phyloP scores from a whole-genome alignment of 2,113 vertebrate species.

The Psilopogon haemacephalus region DNA sequence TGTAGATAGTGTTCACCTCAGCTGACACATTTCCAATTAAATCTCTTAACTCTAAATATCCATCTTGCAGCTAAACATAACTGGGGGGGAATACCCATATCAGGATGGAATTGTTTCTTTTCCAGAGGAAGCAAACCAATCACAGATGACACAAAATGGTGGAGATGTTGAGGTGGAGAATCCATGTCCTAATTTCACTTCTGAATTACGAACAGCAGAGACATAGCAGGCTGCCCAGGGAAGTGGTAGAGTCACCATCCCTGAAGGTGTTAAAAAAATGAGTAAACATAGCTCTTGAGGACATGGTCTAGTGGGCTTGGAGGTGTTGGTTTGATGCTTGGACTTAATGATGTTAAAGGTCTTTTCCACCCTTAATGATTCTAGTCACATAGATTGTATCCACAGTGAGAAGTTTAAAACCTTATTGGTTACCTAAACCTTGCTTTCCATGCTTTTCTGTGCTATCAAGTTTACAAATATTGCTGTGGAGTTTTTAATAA shows the following conservation, averaged over 20 bases:
- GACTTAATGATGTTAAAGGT: too few species aligned
- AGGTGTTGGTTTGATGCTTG: too few species aligned
- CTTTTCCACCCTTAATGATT: too few species aligned
- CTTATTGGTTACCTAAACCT: neutral
- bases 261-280: neutral
- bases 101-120: neutral
- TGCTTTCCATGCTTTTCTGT: neutral
- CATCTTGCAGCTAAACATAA: neutral
- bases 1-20: neutral
- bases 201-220: neutral
- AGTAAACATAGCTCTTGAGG: neutral
- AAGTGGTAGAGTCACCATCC: too few species aligned
- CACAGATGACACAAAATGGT: neutral
- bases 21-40: neutral
- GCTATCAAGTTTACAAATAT: neutral
- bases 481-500: neutral
- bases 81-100: neutral
- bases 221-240: neutral
- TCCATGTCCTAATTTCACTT: fast-evolving
- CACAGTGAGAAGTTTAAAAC: neutral
- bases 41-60: neutral
- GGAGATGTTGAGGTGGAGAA: neutral
- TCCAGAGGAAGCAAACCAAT: neutral
- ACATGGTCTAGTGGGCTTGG: neutral
- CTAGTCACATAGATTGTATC: neutral